These are phyloP conservation scores for Scyliorhinus canicula DNA, from an alignment of 2,797 vertebrate genomes.

Conservation along the genomic window DNA sequence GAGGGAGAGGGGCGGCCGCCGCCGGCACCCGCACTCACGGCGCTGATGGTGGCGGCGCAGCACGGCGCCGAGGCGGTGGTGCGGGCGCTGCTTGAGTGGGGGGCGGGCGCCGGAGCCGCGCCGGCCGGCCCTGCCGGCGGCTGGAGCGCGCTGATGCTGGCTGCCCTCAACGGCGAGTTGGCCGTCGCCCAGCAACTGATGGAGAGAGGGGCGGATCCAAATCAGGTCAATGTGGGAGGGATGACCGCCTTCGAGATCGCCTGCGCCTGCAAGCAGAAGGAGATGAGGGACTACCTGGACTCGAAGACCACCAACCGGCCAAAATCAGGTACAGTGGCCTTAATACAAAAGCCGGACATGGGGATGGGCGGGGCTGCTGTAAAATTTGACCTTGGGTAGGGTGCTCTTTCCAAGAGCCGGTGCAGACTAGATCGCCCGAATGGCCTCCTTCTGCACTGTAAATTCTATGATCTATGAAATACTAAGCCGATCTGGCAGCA, in stretches of 20 bases:
- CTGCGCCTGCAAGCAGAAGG: constrained; percentile 77
- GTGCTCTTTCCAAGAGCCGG: too few species aligned
- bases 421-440: too few species aligned
- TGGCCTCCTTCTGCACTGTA: too few species aligned
- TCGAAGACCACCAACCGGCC: constrained; percentile 81
- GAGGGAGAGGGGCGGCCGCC: constrained; percentile 61
- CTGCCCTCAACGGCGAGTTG: constrained; percentile 74
- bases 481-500: neutral
- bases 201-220: constrained; percentile 83
- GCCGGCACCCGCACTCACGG: constrained; percentile 67
- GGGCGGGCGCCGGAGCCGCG: constrained; percentile 66
- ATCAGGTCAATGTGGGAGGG: constrained; percentile 77
- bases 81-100: constrained; percentile 81
- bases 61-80: constrained; percentile 77
- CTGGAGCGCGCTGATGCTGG: constrained; percentile 87
- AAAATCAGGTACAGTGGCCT: constrained; percentile 83
- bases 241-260: constrained; percentile 89
- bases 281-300: constrained; percentile 81
- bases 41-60: constrained; percentile 80
- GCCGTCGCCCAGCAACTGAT: constrained; percentile 78
- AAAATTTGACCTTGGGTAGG: too few species aligned
- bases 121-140: constrained; percentile 70
- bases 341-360: too few species aligned
- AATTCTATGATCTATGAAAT: too few species aligned
- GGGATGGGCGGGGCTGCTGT: too few species aligned